These are phyloP conservation scores for Tenualosa thibaudeaui DNA, from an alignment of 2,797 vertebrate species.

Conservation along the genomic window DNA sequence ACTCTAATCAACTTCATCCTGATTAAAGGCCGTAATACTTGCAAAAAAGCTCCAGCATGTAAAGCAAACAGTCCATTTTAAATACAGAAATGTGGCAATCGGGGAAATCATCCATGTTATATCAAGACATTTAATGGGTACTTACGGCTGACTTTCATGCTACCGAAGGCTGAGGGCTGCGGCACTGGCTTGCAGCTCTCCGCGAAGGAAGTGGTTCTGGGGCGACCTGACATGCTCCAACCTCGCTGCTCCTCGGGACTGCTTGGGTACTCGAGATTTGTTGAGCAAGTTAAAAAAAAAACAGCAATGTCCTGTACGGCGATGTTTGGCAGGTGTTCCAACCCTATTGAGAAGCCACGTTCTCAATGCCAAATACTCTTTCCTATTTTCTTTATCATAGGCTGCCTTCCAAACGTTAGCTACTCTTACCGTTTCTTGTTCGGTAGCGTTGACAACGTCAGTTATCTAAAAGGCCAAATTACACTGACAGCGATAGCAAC, in stretches of 20 bases:
- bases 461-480: conserved; percentile 24
- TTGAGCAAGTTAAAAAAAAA: not conserved
- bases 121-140: conserved; percentile 44
- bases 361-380: not conserved
- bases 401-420: not conserved
- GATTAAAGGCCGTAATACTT: not conserved
- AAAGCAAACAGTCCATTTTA: not conserved
- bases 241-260: not conserved
- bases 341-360: not conserved
- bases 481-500: not conserved
- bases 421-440: conserved; percentile 17
- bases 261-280: not conserved
- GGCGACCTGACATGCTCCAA: conserved; percentile 81
- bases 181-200: conserved; percentile 86
- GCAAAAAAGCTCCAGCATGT: not conserved
- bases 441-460: not conserved
- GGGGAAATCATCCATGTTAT: not conserved
- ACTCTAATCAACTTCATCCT: not conserved
- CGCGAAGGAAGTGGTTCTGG: conserved; percentile 87
- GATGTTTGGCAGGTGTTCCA: not conserved
- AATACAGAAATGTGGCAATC: not conserved
- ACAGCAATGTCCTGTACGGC: not conserved
- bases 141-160: conserved; percentile 90
- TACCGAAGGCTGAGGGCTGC: conserved; percentile 86
- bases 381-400: not conserved